Conservation (phyloP, 2,888 invertebrate species). For the Drosophila kokeensis region DNA sequence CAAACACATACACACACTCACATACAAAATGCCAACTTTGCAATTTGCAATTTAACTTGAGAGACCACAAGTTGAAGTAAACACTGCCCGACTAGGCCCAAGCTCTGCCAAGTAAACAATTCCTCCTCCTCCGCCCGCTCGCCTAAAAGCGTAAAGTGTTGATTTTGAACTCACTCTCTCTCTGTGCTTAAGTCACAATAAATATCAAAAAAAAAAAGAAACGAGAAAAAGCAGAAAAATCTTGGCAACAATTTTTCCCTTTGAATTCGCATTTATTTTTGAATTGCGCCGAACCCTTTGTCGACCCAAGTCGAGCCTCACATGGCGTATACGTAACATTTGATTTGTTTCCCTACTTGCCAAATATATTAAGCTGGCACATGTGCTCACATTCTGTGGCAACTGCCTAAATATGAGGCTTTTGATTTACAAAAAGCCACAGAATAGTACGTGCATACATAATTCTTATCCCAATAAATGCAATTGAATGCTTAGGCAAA, state of each 20-base stretch:
- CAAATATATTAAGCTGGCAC: conserved; percentile 48
- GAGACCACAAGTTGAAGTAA: conserved; percentile 69
- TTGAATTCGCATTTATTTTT: conserved; percentile 50
- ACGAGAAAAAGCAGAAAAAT: conserved; percentile 14
- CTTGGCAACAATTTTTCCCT: conserved; percentile 33
- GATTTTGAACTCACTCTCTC: conserved; percentile 47
- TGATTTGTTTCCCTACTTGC: conserved; percentile 48
- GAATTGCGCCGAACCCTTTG: conserved; percentile 15
- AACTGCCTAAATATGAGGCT: conserved; percentile 20
- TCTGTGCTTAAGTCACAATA: conserved; percentile 22
- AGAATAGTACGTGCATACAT: background rate
- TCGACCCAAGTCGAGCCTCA: conserved; percentile 21
- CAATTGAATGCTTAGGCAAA: conserved; percentile 15
- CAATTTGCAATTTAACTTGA: conserved; percentile 72
- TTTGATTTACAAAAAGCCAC: conserved; percentile 13
- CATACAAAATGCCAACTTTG: conserved; percentile 68
- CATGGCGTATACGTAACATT: conserved; percentile 60
- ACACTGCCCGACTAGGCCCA: conserved; percentile 41
- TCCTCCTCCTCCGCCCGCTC: background rate
- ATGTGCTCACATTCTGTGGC: conserved; percentile 41
- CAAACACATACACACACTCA: background rate
- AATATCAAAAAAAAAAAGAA: conserved; percentile 11
- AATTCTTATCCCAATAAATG: background rate
- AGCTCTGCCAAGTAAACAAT: conserved; percentile 40
- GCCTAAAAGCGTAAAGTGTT: conserved; percentile 51